Conservation (phyloP, 1,140 invertebrate genomes). For the Pseudobourletiella spinata region DNA sequence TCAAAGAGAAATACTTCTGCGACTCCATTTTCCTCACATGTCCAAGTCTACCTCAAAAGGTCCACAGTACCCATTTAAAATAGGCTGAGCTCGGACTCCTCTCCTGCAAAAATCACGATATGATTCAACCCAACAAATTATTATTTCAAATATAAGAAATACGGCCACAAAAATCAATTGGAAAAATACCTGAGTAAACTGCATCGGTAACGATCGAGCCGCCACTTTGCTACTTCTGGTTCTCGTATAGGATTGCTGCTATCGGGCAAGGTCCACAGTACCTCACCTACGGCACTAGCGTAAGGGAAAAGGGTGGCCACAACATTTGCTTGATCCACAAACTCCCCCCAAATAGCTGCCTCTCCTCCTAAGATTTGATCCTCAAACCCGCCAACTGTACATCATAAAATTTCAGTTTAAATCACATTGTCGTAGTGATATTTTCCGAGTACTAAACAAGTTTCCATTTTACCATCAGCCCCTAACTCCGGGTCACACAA, state of each 20-base stretch:
- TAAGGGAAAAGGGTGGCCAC: conserved; percentile 44
- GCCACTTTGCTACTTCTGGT: conserved; percentile 45
- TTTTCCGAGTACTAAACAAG: neutral
- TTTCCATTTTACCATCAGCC: conserved; percentile 18
- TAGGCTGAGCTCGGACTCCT: conserved; percentile 59
- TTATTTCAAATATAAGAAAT: neutral
- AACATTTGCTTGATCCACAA: conserved; percentile 47
- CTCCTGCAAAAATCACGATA: conserved; percentile 42
- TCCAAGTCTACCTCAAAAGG: conserved; percentile 3
- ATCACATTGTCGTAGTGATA: neutral
- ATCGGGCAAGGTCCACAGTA: conserved; percentile 46
- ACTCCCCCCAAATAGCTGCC: conserved; percentile 78
- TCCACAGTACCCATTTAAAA: conserved; percentile 36
- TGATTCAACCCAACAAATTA: neutral
- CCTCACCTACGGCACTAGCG: conserved; percentile 52
- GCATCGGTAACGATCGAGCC: conserved; percentile 48
- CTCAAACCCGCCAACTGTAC: conserved; percentile 15
- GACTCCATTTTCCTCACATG: too few species aligned
- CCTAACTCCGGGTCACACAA: conserved; percentile 54
- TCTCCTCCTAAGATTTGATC: conserved; percentile 70
- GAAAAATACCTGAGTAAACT: conserved; percentile 35
- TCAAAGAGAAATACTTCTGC: too few species aligned
- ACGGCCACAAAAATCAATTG: neutral
- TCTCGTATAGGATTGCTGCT: conserved; percentile 44
- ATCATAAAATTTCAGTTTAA: neutral